These are phyloP conservation scores for Bombus sylvicola DNA, from an alignment of 1,140 invertebrate genomes.

Conservation along the genomic window DNA sequence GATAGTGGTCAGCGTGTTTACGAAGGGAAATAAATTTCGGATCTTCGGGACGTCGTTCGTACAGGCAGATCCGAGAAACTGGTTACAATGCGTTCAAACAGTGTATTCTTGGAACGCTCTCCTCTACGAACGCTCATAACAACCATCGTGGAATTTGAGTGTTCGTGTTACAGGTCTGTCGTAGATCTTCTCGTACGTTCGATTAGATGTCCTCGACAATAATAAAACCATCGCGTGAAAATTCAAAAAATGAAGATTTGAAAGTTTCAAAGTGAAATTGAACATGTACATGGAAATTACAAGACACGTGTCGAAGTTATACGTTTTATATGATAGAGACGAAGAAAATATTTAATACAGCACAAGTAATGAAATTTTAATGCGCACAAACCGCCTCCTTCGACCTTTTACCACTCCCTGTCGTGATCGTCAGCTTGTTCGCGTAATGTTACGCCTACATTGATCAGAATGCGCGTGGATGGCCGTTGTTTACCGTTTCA, in stretches of 20 bases:
- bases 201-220: neutral
- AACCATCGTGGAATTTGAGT: neutral
- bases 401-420: neutral
- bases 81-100: neutral
- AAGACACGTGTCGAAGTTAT: neutral
- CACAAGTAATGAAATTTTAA: neutral
- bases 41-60: neutral
- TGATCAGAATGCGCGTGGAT: neutral
- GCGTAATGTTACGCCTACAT: neutral
- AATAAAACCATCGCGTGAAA: neutral
- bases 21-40: neutral
- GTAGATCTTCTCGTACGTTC: neutral
- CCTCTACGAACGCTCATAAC: neutral
- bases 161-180: neutral
- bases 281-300: too few species aligned
- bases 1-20: neutral
- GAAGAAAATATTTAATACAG: too few species aligned
- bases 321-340: too few species aligned
- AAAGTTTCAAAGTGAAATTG: too few species aligned
- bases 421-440: neutral
- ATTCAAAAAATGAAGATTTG: too few species aligned
- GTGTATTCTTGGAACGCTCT: neutral
- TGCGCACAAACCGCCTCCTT: neutral
- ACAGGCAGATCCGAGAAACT: neutral
- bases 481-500: neutral